Evolutionary conservation across 92 coral and sea anemone genomes (phyloP).

Genomic region (Umimayanthus chanpuru): DNA sequence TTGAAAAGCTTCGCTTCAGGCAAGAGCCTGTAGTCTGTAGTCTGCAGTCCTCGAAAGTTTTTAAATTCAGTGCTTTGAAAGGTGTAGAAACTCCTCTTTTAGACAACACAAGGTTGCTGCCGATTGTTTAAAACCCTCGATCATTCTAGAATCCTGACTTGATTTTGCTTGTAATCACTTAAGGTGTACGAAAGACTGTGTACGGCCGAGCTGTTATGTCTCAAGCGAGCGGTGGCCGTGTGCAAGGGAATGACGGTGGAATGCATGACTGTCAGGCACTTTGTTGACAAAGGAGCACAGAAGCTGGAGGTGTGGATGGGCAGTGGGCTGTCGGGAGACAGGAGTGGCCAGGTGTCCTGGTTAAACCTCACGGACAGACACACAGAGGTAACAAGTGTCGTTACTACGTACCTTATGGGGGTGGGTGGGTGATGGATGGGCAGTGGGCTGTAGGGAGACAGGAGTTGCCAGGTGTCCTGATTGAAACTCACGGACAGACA

Average conservation of each 20-base stretch:
- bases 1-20: no score
- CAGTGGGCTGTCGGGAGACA: slow-evolving; percentile 80
- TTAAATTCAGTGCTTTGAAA: no score
- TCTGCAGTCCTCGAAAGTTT: no score
- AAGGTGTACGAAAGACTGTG: slow-evolving; percentile 87
- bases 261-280: slow-evolving; percentile 87
- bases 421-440: slow-evolving; percentile 92
- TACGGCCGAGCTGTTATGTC: slow-evolving; percentile 83
- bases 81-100: no score
- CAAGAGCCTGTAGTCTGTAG: no score
- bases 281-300: slow-evolving; percentile 45
- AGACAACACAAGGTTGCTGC: no score
- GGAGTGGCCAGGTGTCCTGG: slow-evolving; percentile 82
- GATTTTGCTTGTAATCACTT: background rate
- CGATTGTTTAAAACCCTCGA: no score
- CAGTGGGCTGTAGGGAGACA: slow-evolving; percentile 77
- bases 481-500: slow-evolving; percentile 74
- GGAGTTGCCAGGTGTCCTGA: slow-evolving; percentile 80
- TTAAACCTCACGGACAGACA: slow-evolving; percentile 77
- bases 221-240: slow-evolving; percentile 89
- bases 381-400: slow-evolving; percentile 63
- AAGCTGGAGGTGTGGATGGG: slow-evolving; percentile 96
- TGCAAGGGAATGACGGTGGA: slow-evolving; percentile 95
- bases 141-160: no score
- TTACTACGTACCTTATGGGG: background rate